Conservation (phyloP, 2,888 invertebrate species). For the Drosophila antonietae region DNA sequence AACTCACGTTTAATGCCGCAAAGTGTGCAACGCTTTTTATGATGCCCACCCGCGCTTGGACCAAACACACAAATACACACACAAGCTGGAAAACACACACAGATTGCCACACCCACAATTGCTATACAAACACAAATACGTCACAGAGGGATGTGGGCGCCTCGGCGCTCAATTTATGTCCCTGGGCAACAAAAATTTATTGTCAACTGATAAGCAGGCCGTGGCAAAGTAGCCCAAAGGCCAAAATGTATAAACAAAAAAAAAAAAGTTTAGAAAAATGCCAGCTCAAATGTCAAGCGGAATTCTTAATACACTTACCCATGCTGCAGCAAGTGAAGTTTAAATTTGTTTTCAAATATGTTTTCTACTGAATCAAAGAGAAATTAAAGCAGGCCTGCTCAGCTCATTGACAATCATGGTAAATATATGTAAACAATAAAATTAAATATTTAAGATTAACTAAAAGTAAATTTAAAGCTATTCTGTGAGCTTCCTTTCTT, state of each 20-base stretch:
- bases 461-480: background rate
- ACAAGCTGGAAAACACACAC: slow-evolving; percentile 11
- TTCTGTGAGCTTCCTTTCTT: no score
- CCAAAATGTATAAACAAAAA: slow-evolving; percentile 43
- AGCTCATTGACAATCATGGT: background rate
- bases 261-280: slow-evolving; percentile 40
- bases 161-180: slow-evolving; percentile 72
- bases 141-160: slow-evolving; percentile 51
- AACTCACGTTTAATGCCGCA: slow-evolving; percentile 77
- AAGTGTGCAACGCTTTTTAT: slow-evolving; percentile 70
- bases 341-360: background rate
- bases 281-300: slow-evolving; percentile 7
- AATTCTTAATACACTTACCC: slow-evolving; percentile 49
- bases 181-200: slow-evolving; percentile 78
- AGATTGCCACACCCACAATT: slow-evolving; percentile 3
- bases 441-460: background rate
- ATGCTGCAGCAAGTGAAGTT: background rate
- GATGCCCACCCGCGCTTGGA: slow-evolving; percentile 13
- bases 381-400: background rate
- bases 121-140: slow-evolving; percentile 46
- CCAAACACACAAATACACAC: slow-evolving; percentile 3
- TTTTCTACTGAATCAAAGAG: background rate
- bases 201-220: slow-evolving; percentile 79
- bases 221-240: slow-evolving; percentile 66
- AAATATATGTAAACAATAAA: no score